phyloP scores from a whole-genome alignment of 1,140 invertebrate species.

The Lasioglossum baleicum region DNA sequence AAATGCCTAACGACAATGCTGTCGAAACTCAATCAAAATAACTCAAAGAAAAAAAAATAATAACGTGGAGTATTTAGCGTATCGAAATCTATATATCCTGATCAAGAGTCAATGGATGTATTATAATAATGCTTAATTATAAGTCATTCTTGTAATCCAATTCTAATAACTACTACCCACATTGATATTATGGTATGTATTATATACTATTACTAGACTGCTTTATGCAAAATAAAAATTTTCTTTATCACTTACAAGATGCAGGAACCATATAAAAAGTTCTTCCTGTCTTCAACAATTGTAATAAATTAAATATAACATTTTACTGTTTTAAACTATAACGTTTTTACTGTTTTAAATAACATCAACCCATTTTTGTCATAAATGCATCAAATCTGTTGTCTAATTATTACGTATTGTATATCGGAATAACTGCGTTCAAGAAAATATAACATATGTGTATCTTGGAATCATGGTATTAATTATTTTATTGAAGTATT shows the following conservation, averaged over 20 bases:
- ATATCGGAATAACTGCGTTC: not conserved
- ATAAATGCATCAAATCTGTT: too few relatives aligned
- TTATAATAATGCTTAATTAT: not conserved
- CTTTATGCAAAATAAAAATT: too few relatives aligned
- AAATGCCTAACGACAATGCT: constrained; percentile 78
- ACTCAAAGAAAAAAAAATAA: constrained; percentile 67
- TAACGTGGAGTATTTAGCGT: constrained; percentile 65
- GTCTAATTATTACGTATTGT: too few relatives aligned
- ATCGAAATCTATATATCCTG: not conserved
- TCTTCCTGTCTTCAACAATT: too few relatives aligned
- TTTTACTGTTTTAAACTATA: too few relatives aligned
- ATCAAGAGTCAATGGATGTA: not conserved
- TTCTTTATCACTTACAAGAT: too few relatives aligned
- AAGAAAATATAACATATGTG: not conserved
- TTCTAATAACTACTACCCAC: not conserved
- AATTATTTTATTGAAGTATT: not conserved
- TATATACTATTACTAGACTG: too few relatives aligned
- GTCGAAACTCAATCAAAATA: constrained; percentile 64
- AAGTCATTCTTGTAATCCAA: not conserved
- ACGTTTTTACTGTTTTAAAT: too few relatives aligned
- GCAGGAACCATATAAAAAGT: too few relatives aligned
- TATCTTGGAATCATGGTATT: constrained; percentile 20
- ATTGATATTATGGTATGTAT: not conserved
- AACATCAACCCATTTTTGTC: too few relatives aligned
- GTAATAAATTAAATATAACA: too few relatives aligned